Conservation (phyloP, 37 sponge, comb jelly and placozoan species). For the Dysidea cf. avara region DNA sequence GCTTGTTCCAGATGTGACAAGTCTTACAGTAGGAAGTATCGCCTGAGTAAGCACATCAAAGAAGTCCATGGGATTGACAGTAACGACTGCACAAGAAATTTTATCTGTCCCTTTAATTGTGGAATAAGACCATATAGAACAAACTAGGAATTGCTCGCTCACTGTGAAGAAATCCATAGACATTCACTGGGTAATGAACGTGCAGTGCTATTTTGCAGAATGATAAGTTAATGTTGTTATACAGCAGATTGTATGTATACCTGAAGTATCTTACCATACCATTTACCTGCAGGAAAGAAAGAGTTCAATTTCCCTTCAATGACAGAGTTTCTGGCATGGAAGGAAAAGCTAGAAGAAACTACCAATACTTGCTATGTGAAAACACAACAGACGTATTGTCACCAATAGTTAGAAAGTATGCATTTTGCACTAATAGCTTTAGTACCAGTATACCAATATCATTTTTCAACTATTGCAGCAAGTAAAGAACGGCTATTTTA, state of each 20-base stretch:
- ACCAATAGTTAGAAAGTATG: too few relatives aligned
- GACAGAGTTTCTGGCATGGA: slow-evolving; percentile 7
- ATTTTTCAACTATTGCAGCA: background rate
- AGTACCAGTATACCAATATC: background rate
- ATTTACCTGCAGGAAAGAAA: too few relatives aligned
- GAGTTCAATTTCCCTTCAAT: slow-evolving; percentile 16
- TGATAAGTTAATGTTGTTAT: background rate
- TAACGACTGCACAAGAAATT: too few relatives aligned
- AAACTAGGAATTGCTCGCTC: slow-evolving; percentile 5
- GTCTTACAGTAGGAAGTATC: too few relatives aligned
- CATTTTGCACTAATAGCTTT: background rate
- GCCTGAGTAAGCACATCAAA: too few relatives aligned
- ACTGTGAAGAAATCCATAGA: background rate
- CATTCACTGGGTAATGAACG: background rate
- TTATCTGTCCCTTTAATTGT: too few relatives aligned
- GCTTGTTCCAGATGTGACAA: too few relatives aligned
- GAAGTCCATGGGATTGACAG: too few relatives aligned
- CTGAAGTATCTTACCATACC: too few relatives aligned
- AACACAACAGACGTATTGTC: slow-evolving; percentile 7
- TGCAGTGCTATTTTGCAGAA: background rate
- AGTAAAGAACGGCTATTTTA: too few relatives aligned
- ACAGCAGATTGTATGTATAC: too few relatives aligned
- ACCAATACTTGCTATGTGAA: slow-evolving; percentile 7
- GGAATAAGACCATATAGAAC: too few relatives aligned
- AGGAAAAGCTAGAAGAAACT: slow-evolving; percentile 10